Base-by-base conservation (phyloP, 2,113 vertebrate species). In the Larimichthys polyactis region DNA sequence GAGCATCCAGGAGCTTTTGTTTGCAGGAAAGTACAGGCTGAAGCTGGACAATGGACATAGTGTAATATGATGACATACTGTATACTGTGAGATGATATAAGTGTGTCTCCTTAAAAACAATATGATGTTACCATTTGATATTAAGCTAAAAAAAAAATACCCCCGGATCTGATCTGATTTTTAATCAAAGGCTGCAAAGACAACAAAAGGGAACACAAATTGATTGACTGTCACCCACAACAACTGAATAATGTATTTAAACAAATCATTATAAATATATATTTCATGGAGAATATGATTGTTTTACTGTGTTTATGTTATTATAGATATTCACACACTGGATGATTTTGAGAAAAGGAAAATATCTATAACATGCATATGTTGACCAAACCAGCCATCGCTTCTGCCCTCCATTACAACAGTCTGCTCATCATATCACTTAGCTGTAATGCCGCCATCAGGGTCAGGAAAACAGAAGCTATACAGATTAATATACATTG, bases 1-100 rank as follows among this genome's bases (percentile, higher is more conserved):
- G 54, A 20, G 17, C 55, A 51, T 66, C 36, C 71, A 62, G 20
- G 3, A n/a, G 74, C 64, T 55, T 52, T 71, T 77, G 51, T 73
- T 73, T 64, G 58, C 32, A 52, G 62, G 59, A 20, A 17, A 2
- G 44, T 14, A 14, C 11, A 36, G 48, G 60, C 32, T 14, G 1
- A 16, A 51, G 66, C 51, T 27, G 51, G 52, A 20, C 68, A 66
- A n/a, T 3, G 36, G 36, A 40, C 36, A 22, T 36, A 17, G 51
- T 43, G 7, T 16, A 43, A 24, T 52, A 4, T 12, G n/a, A 65
- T 15, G 2, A 63, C 55, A 22, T 20, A 20, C 36, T 40, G 36
- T 32, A 9, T 16, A 24, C 8, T 0, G 16, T 17, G 22, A 63
- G 49, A 57, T 32, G 24, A 78, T 4, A 44, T 32, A 27, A n/a